Evolutionary conservation across 2,888 invertebrate species (phyloP), one percentile per base, ranked within the genome.

Genomic region (Athalia cordata): DNA sequence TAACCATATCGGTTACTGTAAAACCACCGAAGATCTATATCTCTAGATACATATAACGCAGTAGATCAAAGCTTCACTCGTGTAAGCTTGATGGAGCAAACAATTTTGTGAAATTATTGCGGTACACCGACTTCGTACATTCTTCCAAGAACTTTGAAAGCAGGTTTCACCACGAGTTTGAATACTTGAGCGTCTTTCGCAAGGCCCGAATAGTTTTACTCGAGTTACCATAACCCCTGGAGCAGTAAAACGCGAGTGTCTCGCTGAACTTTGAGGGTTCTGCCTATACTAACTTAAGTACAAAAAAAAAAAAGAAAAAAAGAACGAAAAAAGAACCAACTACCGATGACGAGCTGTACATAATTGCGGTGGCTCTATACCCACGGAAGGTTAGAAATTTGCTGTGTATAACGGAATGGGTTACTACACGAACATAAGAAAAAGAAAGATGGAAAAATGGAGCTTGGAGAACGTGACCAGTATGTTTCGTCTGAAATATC

Each of bases 101-200:
- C n/a, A 5, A 72, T 72, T 72, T 72, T 59, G 47, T 59, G 7
- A 59, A 72, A 72, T 57, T 5, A 72, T 59, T 15, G 72, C 72
- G 72, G 72, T 72, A 13, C 9, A 59, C 72, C 72, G 29, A 57
- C 57, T 47, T 47, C 29, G n/a, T 59, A 59, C n/a, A 72, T 72
- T 72, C 72, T 72, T 72, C 11, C 59, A 47, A 5, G 4, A 72
- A 72, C 72, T 72, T 72, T 45, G 59, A 15, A 15, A 47, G 59
- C 55, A 47, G 13, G 72, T 72, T 72, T 59, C 59, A 13, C 70
- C 57, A 5, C 47, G 47, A 59, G 70, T 15, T 55, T 72, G 59
- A 72, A 59, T 57, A 59, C 72, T 72, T 47, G 45, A n/a, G 15
- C 59, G 15, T 13, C 47, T 57, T 72, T 59, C 72, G 57, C 72